Conservation (phyloP, 2,797 vertebrate genomes). For the Thaleichthys pacificus region DNA sequence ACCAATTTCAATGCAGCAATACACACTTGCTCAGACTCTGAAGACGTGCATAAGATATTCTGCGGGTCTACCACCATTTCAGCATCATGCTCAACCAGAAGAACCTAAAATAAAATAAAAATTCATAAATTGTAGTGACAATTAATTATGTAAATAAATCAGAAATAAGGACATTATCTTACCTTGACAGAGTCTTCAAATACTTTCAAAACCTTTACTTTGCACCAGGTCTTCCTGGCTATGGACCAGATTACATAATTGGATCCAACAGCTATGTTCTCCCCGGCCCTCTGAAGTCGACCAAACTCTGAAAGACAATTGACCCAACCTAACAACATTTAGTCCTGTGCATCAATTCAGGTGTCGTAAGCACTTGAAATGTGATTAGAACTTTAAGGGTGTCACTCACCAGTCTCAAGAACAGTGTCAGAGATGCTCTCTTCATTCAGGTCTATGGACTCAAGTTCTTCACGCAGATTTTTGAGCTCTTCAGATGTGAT, state of each 20-base stretch:
- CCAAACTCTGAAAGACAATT: slow-evolving; percentile 43
- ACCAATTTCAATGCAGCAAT: background rate
- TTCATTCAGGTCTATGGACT: background rate
- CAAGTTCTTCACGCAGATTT: slow-evolving; percentile 15
- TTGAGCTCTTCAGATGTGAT: background rate
- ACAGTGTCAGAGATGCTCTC: slow-evolving; percentile 7
- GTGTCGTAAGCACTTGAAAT: background rate
- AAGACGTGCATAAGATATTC: slow-evolving; percentile 48
- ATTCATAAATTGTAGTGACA: background rate
- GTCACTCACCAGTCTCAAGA: slow-evolving; percentile 46
- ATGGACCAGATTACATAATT: slow-evolving; percentile 76
- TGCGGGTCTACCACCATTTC: slow-evolving; percentile 48
- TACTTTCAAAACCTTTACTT: slow-evolving; percentile 73
- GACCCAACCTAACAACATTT: background rate
- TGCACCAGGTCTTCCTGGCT: slow-evolving; percentile 67
- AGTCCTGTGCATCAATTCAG: too few species aligned
- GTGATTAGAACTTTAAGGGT: background rate
- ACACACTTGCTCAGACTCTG: slow-evolving; percentile 39
- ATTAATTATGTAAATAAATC: background rate
- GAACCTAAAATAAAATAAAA: slow-evolving; percentile 36
- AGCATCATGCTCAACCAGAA: slow-evolving; percentile 48
- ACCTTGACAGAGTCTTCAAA: slow-evolving; percentile 74
- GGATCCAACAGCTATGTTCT: slow-evolving; percentile 70
- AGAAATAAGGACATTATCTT: slow-evolving; percentile 28
- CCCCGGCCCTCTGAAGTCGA: slow-evolving; percentile 43